Evolutionary conservation across 2,888 invertebrate species (phyloP).

Genomic region (Euclidia mi): DNA sequence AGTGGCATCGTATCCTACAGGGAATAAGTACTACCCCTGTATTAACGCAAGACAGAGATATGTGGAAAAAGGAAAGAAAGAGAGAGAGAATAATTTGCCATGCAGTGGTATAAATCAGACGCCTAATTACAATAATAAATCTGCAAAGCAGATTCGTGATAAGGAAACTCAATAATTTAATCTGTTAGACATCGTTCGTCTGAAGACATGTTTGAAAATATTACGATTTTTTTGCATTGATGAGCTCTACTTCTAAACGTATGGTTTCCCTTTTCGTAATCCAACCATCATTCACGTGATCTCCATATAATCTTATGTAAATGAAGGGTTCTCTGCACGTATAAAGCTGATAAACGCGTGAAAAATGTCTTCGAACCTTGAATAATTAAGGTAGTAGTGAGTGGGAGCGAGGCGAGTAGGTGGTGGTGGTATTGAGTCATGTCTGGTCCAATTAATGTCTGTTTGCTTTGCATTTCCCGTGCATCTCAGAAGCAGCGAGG

Average conservation of each 20-base stretch:
- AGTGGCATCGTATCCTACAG: too few relatives aligned
- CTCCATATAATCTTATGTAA: slow-evolving; percentile 38
- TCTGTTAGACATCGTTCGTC: too few relatives aligned
- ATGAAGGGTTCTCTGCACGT: slow-evolving; percentile 30
- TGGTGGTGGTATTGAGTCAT: slow-evolving; percentile 63
- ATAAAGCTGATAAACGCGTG: slow-evolving; percentile 31
- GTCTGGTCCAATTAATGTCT: slow-evolving; percentile 72
- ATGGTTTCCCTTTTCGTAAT: slow-evolving; percentile 30
- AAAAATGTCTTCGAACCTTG: slow-evolving; percentile 14
- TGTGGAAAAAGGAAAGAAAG: too few relatives aligned
- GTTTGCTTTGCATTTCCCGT: slow-evolving; percentile 82
- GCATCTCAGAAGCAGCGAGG: slow-evolving; percentile 70
- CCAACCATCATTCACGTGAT: slow-evolving; percentile 38
- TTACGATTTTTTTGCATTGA: neutral
- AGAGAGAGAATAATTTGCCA: too few relatives aligned
- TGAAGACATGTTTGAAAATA: too few relatives aligned
- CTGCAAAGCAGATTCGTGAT: too few relatives aligned
- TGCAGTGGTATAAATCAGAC: too few relatives aligned
- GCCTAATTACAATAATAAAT: too few relatives aligned
- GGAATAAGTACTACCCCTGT: too few relatives aligned
- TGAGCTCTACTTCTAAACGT: slow-evolving; percentile 18
- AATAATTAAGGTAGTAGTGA: neutral
- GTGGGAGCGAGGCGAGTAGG: slow-evolving; percentile 3
- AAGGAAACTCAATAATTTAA: too few relatives aligned
- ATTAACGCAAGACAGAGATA: too few relatives aligned